A percentile compares a stretch with the other conserved stretches of the same genome.
These are phyloP conservation scores for Eulemur macaco DNA, from an alignment of 2,113 vertebrate genomes.

Conservation along the genomic window DNA sequence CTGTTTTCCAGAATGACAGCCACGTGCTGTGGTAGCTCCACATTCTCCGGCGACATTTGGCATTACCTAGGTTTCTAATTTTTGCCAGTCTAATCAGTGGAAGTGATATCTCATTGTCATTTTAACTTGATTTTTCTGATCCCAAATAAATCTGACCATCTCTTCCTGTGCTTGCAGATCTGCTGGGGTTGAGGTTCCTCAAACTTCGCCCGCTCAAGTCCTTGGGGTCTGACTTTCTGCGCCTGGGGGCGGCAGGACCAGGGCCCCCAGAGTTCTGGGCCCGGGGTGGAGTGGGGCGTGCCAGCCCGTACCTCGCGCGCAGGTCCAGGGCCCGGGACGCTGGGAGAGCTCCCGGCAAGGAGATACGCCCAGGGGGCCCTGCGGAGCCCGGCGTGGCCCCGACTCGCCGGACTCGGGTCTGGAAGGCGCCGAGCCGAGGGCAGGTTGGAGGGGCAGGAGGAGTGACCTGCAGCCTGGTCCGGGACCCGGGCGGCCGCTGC, in stretches of 20 bases:
- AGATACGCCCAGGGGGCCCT: not conserved
- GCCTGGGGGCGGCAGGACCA: not conserved
- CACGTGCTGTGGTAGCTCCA: not conserved
- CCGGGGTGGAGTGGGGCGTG: not conserved
- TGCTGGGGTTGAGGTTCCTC: not conserved
- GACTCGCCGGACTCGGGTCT: fast-evolving
- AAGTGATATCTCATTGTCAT: not conserved
- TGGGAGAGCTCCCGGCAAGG: not conserved
- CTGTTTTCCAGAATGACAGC: not conserved
- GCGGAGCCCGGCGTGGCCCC: not conserved
- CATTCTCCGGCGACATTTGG: not conserved
- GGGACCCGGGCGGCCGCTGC: not conserved
- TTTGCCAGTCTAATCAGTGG: not conserved
- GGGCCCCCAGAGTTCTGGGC: not conserved
- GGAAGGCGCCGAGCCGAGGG: not conserved
- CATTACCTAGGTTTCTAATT: not conserved
- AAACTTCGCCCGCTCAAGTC: not conserved
- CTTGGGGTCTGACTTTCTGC: not conserved
- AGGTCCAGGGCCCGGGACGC: not conserved
- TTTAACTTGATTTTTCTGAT: not conserved
- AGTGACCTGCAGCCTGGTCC: not conserved
- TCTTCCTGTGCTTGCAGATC: not conserved
- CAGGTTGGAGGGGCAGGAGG: not conserved
- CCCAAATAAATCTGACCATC: not conserved
- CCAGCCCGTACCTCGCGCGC: not conserved